Percentiles rank a stretch among this genome's conserved stretches.
These are phyloP conservation scores for Meandrusa payeni DNA, from an alignment of 2,888 invertebrate genomes.

Conservation along the genomic window DNA sequence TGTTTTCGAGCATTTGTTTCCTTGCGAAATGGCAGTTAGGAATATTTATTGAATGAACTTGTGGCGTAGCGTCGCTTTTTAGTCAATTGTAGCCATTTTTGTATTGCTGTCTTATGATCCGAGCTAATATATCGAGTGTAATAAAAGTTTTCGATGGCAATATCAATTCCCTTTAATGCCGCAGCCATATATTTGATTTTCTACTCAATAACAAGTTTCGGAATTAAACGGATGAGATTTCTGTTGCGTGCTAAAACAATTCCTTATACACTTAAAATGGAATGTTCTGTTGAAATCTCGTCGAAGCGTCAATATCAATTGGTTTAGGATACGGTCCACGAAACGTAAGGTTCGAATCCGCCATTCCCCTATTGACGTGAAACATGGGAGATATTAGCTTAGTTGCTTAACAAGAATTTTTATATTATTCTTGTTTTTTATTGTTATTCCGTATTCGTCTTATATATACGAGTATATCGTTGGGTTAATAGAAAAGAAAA, in stretches of 20 bases:
- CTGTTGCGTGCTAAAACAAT: too few relatives aligned
- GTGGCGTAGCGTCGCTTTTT: conserved; percentile 70
- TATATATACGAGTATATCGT: too few relatives aligned
- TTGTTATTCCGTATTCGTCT: too few relatives aligned
- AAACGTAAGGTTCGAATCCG: background rate
- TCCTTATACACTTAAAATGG: too few relatives aligned
- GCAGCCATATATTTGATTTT: conserved; percentile 18
- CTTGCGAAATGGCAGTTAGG: conserved; percentile 75
- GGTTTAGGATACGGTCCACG: background rate
- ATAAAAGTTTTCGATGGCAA: conserved; percentile 55
- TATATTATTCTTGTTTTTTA: too few relatives aligned
- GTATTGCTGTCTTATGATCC: conserved; percentile 46
- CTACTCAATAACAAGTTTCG: conserved; percentile 18
- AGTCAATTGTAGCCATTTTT: conserved; percentile 68
- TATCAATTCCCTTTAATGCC: conserved; percentile 42
- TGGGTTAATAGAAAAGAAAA: too few relatives aligned
- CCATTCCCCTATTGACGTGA: too few relatives aligned
- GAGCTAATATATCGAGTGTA: conserved; percentile 49
- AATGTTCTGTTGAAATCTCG: too few relatives aligned
- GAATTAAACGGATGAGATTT: conserved; percentile 1
- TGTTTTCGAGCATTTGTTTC: conserved; percentile 77
- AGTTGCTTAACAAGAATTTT: too few relatives aligned
- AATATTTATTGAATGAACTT: conserved; percentile 78
- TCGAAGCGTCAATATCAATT: background rate
- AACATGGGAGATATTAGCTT: too few relatives aligned